Evolutionary conservation across 2,113 vertebrate species (phyloP), one percentile per base, ranked within the genome.

Genomic region (Chaenocephalus aceratus): DNA sequence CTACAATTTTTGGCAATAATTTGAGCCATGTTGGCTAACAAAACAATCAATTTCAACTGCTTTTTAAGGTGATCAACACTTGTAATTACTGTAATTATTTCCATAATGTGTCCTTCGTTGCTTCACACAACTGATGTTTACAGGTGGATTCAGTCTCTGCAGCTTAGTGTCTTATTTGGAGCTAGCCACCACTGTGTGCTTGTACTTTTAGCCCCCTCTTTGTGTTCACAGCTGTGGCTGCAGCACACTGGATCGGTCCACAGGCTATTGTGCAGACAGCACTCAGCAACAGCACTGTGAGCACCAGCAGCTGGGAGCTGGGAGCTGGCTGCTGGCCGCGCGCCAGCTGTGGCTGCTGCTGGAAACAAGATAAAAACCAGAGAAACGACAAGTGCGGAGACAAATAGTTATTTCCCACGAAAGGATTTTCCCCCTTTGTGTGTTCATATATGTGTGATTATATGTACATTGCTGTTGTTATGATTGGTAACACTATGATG

Each of bases 221-320:
- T 65, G 69, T 64, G 61, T 79, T 69, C 54, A 53, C 79, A 79
- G 77, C 83, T 79, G 81, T 66, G 71, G 57, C 79, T 75, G 56
- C 23, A 67, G 75, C 72, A 36, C 71, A 74, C 63, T 77, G 65
- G 59, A 66, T 88, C 65, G 58, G 73, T 80, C 81, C 82, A 64
- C 44, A 48, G 83, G 76, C 81, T 65, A 53, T 75, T 90, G 72
- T 82, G 79, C 21, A 72, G 68, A 75, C 71, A 73, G 75, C 51
- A 61, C 62, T n/a, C 21, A 63, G 48, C 78, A 79, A 59, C 59
- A 76, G 63, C 48, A 68, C 71, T 66, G 63, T 71, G 18, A 88
- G 68, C 79, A 72, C 71, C 71, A 67, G 82, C 79, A 83, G 63
- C 59, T 75, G 65, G 54, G 60, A 21, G 26, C 26, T 26, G 26